Evolutionary conservation across 2,797 vertebrate species (phyloP).

Genomic region (Trichosurus vulpecula): DNA sequence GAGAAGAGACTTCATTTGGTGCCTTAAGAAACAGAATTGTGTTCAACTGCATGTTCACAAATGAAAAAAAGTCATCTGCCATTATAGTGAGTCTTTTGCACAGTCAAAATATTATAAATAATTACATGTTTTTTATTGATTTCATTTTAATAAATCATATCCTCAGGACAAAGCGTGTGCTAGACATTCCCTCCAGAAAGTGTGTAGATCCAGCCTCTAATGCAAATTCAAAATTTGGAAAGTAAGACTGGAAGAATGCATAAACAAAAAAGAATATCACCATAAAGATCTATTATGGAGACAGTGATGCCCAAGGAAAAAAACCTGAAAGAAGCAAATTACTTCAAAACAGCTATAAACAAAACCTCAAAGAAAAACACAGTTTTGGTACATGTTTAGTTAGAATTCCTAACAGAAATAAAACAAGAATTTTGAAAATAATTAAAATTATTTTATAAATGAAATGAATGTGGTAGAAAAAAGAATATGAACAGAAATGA

Average conservation of each 20-base stretch:
- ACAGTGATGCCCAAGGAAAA: too few relatives aligned
- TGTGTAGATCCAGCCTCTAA: neutral
- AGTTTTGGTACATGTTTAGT: too few relatives aligned
- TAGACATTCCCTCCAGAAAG: neutral
- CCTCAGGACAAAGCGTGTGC: neutral
- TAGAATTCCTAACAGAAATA: too few relatives aligned
- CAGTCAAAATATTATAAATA: neutral
- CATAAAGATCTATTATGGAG: too few relatives aligned
- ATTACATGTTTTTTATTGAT: neutral
- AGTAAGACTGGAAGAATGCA: neutral
- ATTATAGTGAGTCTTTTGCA: neutral
- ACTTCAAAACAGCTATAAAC: too few relatives aligned
- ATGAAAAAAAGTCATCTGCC: neutral
- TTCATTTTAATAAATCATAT: neutral
- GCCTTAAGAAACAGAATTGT: neutral
- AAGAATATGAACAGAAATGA: too few relatives aligned
- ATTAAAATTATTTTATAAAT: too few relatives aligned
- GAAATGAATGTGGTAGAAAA: too few relatives aligned
- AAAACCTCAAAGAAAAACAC: too few relatives aligned
- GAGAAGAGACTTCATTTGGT: neutral
- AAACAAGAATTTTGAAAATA: too few relatives aligned
- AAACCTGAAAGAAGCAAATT: too few relatives aligned
- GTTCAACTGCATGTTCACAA: neutral
- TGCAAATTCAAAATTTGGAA: neutral
- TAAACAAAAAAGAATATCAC: too few relatives aligned